A percentile compares a stretch with the other conserved stretches of the same genome.
phyloP scores from a whole-genome alignment of 2,888 invertebrate genomes.

The Drosophila maculinotata region DNA sequence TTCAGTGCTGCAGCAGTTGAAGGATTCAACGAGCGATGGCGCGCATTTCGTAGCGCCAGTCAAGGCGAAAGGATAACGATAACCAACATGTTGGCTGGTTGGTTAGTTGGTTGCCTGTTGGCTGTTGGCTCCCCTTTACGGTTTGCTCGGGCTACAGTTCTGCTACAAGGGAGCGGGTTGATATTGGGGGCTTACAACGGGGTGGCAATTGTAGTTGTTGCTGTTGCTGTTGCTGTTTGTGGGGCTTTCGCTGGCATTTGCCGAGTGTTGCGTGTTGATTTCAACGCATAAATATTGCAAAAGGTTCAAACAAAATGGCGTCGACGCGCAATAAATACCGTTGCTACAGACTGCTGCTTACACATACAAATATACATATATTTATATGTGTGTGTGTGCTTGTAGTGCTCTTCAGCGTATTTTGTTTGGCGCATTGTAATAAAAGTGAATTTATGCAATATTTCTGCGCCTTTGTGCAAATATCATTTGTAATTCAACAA shows the following conservation, averaged over 20 bases:
- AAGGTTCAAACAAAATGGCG: constrained; percentile 79
- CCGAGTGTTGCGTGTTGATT: constrained; percentile 77
- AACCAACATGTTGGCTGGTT: constrained; percentile 70
- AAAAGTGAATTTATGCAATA: constrained; percentile 80
- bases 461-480: constrained; percentile 78
- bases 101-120: constrained; percentile 30
- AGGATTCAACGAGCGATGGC: constrained; percentile 60
- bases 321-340: constrained; percentile 79
- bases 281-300: constrained; percentile 80
- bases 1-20: constrained; percentile 3
- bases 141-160: too few relatives aligned
- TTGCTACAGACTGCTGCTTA: constrained; percentile 33
- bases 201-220: constrained; percentile 45
- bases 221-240: constrained; percentile 32
- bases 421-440: constrained; percentile 61
- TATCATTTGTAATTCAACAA: constrained; percentile 69
- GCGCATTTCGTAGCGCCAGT: constrained; percentile 65
- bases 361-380: neutral
- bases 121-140: too few relatives aligned
- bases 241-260: constrained; percentile 47
- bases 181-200: constrained; percentile 26
- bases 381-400: constrained; percentile 13
- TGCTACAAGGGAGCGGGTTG: too few relatives aligned
- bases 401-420: constrained; percentile 33
- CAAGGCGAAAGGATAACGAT: constrained; percentile 77